These are phyloP conservation scores for Melanocharis versteri DNA, from an alignment of 2,113 vertebrate genomes.

Conservation along the genomic window DNA sequence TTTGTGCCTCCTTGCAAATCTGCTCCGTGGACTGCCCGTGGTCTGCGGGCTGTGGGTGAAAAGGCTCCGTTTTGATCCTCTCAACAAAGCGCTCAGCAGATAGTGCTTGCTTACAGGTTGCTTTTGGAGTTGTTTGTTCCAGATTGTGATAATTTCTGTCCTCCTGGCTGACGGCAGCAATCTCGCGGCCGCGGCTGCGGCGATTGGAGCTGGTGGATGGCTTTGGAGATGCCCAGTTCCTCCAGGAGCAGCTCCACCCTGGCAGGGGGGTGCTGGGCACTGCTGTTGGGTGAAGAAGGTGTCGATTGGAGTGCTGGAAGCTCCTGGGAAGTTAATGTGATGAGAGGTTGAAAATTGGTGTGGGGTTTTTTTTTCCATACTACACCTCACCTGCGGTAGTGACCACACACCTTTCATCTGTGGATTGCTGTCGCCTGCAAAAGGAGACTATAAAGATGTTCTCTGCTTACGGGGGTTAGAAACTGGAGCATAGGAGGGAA, in stretches of 20 bases:
- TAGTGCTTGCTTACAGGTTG: background rate
- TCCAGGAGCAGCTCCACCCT: background rate
- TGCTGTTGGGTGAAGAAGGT: background rate
- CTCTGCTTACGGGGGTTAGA: background rate
- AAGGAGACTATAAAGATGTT: background rate
- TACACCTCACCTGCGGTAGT: background rate
- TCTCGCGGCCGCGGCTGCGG: fast-evolving
- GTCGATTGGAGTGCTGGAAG: background rate
- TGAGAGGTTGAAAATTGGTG: background rate
- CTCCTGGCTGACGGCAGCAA: background rate
- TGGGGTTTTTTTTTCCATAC: background rate
- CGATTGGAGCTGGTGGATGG: background rate
- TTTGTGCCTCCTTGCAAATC: background rate
- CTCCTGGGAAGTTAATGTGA: background rate
- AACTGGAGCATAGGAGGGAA: conserved; percentile 13
- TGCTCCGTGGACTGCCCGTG: background rate
- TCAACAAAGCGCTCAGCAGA: background rate
- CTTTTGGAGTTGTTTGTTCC: background rate
- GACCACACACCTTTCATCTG: background rate
- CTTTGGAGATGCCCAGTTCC: background rate
- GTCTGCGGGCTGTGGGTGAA: background rate
- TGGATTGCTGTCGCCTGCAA: background rate
- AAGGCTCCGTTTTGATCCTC: background rate
- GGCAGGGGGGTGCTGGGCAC: background rate
- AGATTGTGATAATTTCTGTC: background rate